Percentiles rank a stretch among this genome's conserved stretches.
Conservation (phyloP, 1,140 invertebrate species). For the Bombus picipes region DNA sequence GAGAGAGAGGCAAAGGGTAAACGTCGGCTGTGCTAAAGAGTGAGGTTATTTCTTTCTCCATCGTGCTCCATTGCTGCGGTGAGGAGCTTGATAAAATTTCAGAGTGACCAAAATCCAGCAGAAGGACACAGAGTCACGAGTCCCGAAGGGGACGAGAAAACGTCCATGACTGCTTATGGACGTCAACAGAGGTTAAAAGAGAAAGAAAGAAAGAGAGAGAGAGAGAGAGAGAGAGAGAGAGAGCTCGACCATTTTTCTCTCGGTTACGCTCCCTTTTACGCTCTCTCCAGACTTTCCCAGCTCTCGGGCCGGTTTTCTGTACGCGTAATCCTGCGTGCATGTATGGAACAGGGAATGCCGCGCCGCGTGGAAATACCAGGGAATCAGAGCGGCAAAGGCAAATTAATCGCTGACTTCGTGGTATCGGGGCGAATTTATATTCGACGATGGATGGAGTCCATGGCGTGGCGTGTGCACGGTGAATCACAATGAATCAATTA, state of each 20-base stretch:
- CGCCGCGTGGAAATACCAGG: neutral
- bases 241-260: constrained; percentile 4
- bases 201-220: neutral
- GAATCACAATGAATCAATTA: constrained; percentile 46
- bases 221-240: neutral
- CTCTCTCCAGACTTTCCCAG: neutral
- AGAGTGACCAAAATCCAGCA: neutral
- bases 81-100: constrained; percentile 24
- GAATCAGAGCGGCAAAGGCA: constrained; percentile 9
- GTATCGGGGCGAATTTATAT: constrained; percentile 29
- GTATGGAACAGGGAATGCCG: too few relatives aligned
- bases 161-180: constrained; percentile 7
- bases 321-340: constrained; percentile 11
- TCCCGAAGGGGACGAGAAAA: neutral
- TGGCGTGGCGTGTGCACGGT: neutral
- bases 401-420: constrained; percentile 37
- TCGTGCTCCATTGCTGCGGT: neutral
- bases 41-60: neutral
- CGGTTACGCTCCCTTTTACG: neutral
- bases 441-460: neutral
- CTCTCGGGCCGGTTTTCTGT: neutral
- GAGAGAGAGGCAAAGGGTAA: neutral
- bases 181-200: constrained; percentile 28
- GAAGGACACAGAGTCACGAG: neutral
- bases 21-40: neutral